Percentiles rank a stretch among this genome's conserved stretches.
Evolutionary conservation across 2,888 invertebrate genomes (phyloP).

Genomic region (Ochropleura plecta): DNA sequence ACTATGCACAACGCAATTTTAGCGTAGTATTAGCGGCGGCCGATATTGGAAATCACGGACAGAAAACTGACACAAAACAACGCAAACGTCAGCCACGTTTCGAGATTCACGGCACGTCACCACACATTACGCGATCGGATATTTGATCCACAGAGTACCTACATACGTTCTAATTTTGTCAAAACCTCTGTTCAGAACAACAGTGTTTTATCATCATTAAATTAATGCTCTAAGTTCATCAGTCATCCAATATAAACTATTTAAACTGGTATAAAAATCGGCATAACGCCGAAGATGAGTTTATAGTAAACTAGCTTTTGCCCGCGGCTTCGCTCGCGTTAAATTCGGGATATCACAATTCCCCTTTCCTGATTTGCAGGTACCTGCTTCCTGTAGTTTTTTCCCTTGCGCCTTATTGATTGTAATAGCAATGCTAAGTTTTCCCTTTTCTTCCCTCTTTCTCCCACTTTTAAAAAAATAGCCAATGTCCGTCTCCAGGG

Average conservation of each 20-base stretch:
- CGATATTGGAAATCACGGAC: conserved; percentile 64
- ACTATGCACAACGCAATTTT: conserved; percentile 49
- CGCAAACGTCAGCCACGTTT: conserved; percentile 89
- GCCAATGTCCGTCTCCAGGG: no score
- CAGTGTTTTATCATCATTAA: background rate
- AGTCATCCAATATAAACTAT: background rate
- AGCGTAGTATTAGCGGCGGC: conserved; percentile 59
- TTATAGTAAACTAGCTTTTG: background rate
- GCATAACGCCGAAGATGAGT: background rate
- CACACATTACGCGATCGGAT: conserved; percentile 74
- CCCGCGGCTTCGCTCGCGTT: no score
- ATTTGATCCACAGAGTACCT: conserved; percentile 42
- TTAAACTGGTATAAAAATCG: background rate
- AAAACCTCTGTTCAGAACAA: background rate
- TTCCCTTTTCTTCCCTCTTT: no score
- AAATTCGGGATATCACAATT: no score
- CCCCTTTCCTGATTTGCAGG: no score
- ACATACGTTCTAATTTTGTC: background rate
- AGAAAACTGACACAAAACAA: conserved; percentile 73
- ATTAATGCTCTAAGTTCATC: background rate
- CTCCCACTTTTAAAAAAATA: no score
- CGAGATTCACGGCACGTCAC: conserved; percentile 85
- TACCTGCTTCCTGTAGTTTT: no score
- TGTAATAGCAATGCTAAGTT: no score
- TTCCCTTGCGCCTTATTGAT: no score